These are phyloP conservation scores for Pogonognathellus flavescens DNA, from an alignment of 1,140 invertebrate species.

Conservation along the genomic window DNA sequence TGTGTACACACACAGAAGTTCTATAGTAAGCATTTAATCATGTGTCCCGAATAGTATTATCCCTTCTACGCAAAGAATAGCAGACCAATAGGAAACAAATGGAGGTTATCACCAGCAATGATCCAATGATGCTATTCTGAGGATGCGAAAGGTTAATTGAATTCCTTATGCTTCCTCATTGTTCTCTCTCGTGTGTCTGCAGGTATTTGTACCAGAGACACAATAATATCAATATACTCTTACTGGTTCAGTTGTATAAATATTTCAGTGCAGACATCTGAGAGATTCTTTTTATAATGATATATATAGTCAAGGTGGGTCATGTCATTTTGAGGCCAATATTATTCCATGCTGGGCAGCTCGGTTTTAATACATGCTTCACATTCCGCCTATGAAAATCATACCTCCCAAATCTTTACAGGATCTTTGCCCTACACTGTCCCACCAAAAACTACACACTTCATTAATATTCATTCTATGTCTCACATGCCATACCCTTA, in stretches of 20 bases:
- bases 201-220: background rate
- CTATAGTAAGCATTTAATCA: background rate
- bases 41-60: no score
- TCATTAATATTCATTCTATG: slow-evolving; percentile 36
- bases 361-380: background rate
- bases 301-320: slow-evolving; percentile 9
- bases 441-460: background rate
- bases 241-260: background rate
- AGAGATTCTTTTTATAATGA: background rate
- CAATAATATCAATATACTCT: no score
- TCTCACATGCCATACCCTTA: background rate
- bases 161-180: slow-evolving; percentile 63
- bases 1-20: background rate
- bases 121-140: slow-evolving; percentile 56
- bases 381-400: background rate
- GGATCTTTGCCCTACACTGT: slow-evolving; percentile 13
- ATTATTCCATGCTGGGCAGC: slow-evolving; percentile 40
- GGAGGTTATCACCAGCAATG: slow-evolving; percentile 47
- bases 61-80: background rate
- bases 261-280: slow-evolving; percentile 1
- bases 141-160: slow-evolving; percentile 67
- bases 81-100: slow-evolving; percentile 4
- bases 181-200: slow-evolving; percentile 45
- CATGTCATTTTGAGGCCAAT: background rate
- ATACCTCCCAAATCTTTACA: slow-evolving; percentile 14